Evolutionary conservation across 2,888 invertebrate genomes (phyloP), one percentile per base, ranked within the genome.

Genomic region (Cataglyphis rosenhaueri): DNA sequence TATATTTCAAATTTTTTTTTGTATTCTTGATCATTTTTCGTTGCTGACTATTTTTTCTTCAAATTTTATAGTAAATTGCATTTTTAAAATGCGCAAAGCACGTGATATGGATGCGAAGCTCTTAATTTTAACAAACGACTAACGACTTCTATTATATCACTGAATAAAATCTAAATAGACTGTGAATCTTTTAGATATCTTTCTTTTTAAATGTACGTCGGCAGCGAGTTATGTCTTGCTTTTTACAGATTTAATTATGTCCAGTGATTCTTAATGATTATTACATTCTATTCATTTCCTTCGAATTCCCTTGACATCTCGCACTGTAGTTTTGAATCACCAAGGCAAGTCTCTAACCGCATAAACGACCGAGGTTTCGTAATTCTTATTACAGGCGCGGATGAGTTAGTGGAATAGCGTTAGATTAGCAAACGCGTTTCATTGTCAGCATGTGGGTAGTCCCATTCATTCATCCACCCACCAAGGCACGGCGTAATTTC

Each of bases 381-480:
- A 89, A 89, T 84, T 84, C 82, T 84, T 84, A 86, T 84, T 84
- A 86, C 81, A 73, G 66, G 59, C 71, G 61, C 21, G 79, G 85
- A 87, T 86, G 89, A 89, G 89, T 89, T 87, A 85, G 79, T 79
- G 75, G 74, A 84, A 84, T 84, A 44, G 85, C 85, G 81, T 89
- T 85, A 89, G 89, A 90, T 89, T 87, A 90, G 85, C 89, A 83
- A 84, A 81, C 81, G 76, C 84, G 87, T 83, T 83, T 89, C 90
- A 88, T 86, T 85, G 90, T 87, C 87, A 85, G 89, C 84, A 83
- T 86, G 89, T 90, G 90, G 89, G 89, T 70, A 83, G 90, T 75
- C 74, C 89, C 90, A 87, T 89, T 90, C 89, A 89, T 79, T 89
- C 84, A 82, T 86, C 89, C 90, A 85, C 86, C 90, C 84, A 89